Evolutionary conservation across 64 coral and sea anemone species (phyloP).

Genomic region (Dendrophyllia cribrosa): DNA sequence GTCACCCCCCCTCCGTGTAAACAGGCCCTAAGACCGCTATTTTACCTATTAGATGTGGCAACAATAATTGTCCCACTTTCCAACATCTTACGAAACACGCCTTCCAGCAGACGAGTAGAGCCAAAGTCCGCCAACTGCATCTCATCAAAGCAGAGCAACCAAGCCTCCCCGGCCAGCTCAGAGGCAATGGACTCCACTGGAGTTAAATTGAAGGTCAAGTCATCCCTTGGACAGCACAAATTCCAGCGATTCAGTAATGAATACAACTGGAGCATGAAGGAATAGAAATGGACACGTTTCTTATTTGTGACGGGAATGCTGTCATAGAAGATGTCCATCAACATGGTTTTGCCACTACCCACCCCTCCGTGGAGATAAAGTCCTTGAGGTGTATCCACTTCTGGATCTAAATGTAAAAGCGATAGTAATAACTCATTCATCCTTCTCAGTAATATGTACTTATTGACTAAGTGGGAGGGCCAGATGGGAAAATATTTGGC

Average conservation of each 20-base stretch:
- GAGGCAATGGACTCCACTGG: constrained; percentile 75
- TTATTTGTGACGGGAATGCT: constrained; percentile 61
- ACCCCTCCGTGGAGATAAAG: constrained; percentile 86
- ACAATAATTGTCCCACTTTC: constrained; percentile 76
- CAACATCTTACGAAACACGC: constrained; percentile 80
- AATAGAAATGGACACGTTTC: constrained; percentile 87
- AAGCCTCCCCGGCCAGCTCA: constrained; percentile 57
- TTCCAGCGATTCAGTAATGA: constrained; percentile 88
- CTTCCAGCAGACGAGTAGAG: constrained; percentile 80
- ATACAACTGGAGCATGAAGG: constrained; percentile 88
- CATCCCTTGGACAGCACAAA: constrained; percentile 73
- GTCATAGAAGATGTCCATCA: constrained; percentile 91
- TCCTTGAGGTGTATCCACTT: constrained; percentile 46
- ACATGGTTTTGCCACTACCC: constrained; percentile 81
- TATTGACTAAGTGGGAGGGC: no score
- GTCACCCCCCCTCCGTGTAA: no score
- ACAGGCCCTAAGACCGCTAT: no score
- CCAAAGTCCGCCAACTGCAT: constrained; percentile 89
- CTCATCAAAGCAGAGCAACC: constrained; percentile 92
- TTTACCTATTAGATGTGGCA: constrained; percentile 75
- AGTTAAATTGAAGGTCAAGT: constrained; percentile 62
- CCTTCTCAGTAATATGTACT: no score
- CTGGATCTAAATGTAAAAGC: background rate
- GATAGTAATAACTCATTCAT: no score
- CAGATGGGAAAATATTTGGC: no score